These are phyloP conservation scores for Paraescarpia echinospica DNA, from an alignment of 1,140 invertebrate genomes.

Conservation along the genomic window DNA sequence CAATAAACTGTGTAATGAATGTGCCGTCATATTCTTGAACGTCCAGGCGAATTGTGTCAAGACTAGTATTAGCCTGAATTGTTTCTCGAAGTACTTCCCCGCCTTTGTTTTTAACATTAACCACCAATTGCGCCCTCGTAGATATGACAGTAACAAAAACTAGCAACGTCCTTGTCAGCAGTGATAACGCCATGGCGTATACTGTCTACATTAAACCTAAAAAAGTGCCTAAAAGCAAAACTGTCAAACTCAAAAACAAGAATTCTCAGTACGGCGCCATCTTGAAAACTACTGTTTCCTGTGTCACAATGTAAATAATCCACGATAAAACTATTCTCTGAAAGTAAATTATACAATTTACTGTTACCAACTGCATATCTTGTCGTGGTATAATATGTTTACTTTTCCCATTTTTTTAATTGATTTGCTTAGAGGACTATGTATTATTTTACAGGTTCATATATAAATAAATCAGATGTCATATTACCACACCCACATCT, in stretches of 20 bases:
- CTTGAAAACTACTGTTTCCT: background rate
- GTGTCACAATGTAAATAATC: background rate
- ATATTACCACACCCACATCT: background rate
- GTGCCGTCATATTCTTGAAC: constrained; percentile 89
- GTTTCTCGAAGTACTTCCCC: constrained; percentile 90
- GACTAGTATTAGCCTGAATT: constrained; percentile 84
- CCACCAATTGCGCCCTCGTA: constrained; percentile 39
- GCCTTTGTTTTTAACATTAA: constrained; percentile 68
- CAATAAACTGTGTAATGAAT: constrained; percentile 85
- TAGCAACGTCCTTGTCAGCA: background rate
- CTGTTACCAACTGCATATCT: background rate
- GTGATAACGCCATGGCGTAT: background rate
- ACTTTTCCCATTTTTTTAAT: background rate
- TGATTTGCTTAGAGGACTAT: background rate
- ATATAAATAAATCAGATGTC: background rate
- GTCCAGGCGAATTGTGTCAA: constrained; percentile 84
- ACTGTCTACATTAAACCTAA: background rate
- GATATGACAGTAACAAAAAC: background rate
- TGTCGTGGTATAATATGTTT: background rate
- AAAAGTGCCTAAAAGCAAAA: background rate
- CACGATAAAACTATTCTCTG: background rate
- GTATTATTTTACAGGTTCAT: background rate
- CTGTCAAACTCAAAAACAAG: no score
- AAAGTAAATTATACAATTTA: background rate
- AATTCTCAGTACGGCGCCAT: background rate